Base-by-base conservation (phyloP, 30 jellyfish, hydroid and myxozoan genomes). In the Aurelia coerulea region DNA sequence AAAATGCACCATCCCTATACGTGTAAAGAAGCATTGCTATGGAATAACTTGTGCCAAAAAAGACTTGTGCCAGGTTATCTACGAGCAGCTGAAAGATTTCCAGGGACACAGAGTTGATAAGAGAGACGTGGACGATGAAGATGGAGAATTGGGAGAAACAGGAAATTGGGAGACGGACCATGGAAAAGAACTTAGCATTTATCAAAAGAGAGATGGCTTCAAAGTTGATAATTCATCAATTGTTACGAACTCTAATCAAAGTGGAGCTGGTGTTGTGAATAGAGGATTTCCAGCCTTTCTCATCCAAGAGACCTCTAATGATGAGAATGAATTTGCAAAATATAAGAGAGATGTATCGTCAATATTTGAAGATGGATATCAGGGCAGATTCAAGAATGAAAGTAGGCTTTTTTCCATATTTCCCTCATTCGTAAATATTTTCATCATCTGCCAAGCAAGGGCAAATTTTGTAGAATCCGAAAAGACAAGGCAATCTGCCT, bases 91-190 rank as follows among this genome's bases (percentile, higher is more conserved):
- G 49, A 78, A 60, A 19, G 88, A 89, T 3, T 88, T 89, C 69
- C 89, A 88, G 62, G 97, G 97, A 34, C 98, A 93, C 60, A 42
- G 98, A 64, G 97, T 93, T 35, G 97, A 93, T 58, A 93, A 80
- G 76, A 76, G 98, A 59, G 88, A 90, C 13, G 58, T 77, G 13
- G 91, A 66, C 4, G 98, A 91, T 8, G 94, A 71, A 2, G 92
- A 91, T 62, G 89, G 65, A 14, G 94, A 85, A 3, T 65, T 23
- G 0, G 52, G 32, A 17, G 66, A 23, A 15, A 29, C 74, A 16
- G 63, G 87, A 29, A 14, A n/a, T 23, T 83, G 92, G 92, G 62
- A 70, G 29, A 60, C 62, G 0, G 92, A 83, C 46, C 92, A 83
- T 13, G 86, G 92, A 19, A 59, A 42, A 72, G 92, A 76, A 17